Base-by-base conservation (phyloP, 2,888 invertebrate genomes). In the Gandaritis pyraliata region DNA sequence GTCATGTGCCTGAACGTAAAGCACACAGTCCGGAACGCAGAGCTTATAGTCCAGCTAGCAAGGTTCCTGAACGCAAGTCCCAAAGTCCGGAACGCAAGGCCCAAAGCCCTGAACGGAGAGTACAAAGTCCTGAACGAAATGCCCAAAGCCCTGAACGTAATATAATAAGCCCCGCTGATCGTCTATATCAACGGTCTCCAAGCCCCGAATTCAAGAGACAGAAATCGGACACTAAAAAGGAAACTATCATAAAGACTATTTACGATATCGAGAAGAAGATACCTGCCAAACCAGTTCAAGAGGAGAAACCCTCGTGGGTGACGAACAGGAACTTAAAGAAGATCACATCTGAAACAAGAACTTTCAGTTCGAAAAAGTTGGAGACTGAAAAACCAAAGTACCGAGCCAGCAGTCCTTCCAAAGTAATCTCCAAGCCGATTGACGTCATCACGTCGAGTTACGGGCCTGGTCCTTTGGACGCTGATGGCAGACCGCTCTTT, bases 391-490 rank as follows among this genome's bases (percentile, higher is more conserved):
- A 90, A 68, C 81, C 85, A 0, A 89, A 87, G 60, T 87, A 87
- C 68, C 78, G 90, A 18, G 82, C 87, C 10, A 71, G 82, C 16
- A 90, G 87, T 76, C 86, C 86, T n/a, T 82, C 89, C 23, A 85
- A 91, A 73, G 77, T 81, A 64, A 80, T 88, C 58, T 72, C 88
- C 59, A 82, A 93, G 74, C 91, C 93, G 0, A 93, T 93, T 0
- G 95, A 96, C 79, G 94, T 94, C 30, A 95, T 97, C 61, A 96
- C 95, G 2, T 96, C 96, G 1, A 95, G 96, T 80, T 97, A 97
- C 82, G 96, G 96, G 1, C 95, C 96, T 1, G 97, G 97, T 0
- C 97, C 97, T 29, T 94, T 95, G 2, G 97, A 97, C 79, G 96
- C 96, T 69, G 94, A 96, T 72, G 96, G 97, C 11, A 92, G 93